phyloP scores from a whole-genome alignment of 2,888 invertebrate species.

The Chironomus tentans region DNA sequence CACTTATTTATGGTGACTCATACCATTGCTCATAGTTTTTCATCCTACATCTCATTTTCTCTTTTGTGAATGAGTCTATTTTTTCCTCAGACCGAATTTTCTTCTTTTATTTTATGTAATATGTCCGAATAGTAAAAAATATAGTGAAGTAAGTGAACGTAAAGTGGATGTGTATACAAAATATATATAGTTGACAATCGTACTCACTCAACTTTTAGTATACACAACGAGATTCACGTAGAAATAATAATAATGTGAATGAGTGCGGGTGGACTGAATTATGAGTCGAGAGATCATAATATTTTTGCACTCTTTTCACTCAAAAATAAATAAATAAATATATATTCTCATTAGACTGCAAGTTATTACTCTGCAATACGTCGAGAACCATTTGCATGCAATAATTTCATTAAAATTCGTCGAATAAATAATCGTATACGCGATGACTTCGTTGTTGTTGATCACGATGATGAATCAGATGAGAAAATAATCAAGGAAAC shows the following conservation, averaged over 20 bases:
- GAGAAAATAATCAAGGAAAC: neutral
- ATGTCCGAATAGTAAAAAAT: neutral
- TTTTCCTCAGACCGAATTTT: neutral
- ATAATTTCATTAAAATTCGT: neutral
- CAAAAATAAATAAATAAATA: neutral
- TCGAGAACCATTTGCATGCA: neutral
- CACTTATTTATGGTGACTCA: no score
- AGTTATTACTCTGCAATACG: no score
- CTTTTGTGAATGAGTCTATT: constrained; percentile 23
- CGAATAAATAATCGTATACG: no score
- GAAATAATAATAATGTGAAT: no score
- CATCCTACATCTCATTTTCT: neutral
- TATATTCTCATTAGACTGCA: neutral
- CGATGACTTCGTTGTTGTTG: neutral
- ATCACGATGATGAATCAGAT: neutral
- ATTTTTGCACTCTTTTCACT: neutral
- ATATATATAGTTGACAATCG: neutral
- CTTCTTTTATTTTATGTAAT: constrained; percentile 11
- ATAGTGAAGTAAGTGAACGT: no score
- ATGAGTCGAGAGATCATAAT: neutral
- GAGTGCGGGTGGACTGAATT: neutral
- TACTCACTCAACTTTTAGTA: neutral
- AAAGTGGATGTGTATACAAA: neutral
- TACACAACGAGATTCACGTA: neutral
- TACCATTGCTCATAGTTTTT: neutral